A percentile compares a stretch with the other conserved stretches of the same genome.
phyloP scores from a whole-genome alignment of 2,113 vertebrate species.

The Gallinago jamesoni region DNA sequence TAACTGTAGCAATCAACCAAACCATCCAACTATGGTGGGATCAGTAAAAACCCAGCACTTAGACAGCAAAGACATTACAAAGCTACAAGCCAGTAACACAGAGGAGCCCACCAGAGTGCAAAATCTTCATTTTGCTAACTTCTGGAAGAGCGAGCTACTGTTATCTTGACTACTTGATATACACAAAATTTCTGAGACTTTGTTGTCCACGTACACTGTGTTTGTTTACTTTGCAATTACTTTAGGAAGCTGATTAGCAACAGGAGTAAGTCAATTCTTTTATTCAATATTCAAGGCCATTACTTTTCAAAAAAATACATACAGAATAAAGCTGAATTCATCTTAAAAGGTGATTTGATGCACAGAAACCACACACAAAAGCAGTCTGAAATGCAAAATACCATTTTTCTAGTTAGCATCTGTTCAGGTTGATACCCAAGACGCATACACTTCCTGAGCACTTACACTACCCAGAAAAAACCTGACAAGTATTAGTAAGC shows the following conservation, averaged over 20 bases:
- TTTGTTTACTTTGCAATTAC: not conserved
- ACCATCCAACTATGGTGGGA: not conserved
- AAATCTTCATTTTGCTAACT: not conserved
- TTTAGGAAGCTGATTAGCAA: not conserved
- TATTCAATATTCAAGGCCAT: not conserved
- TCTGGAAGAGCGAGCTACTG: not conserved
- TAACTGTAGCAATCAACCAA: not conserved
- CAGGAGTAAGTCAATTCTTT: not conserved
- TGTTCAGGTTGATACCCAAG: not conserved
- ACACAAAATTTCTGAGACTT: not conserved
- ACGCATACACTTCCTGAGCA: rapidly evolving
- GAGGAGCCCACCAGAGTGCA: not conserved
- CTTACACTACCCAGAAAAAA: not conserved
- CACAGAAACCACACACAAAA: not conserved
- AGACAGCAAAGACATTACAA: not conserved
- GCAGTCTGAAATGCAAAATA: not conserved
- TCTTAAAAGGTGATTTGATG: not conserved
- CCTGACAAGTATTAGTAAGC: not conserved
- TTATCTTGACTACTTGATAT: not conserved
- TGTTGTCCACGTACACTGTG: not conserved
- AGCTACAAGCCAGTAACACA: not conserved
- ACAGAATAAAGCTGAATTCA: not conserved
- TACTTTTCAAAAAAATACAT: not conserved
- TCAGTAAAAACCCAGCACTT: not conserved
- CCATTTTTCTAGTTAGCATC: not conserved